These are phyloP conservation scores for Parasteatoda lunata DNA, from an alignment of 2,888 invertebrate genomes.

Conservation along the genomic window DNA sequence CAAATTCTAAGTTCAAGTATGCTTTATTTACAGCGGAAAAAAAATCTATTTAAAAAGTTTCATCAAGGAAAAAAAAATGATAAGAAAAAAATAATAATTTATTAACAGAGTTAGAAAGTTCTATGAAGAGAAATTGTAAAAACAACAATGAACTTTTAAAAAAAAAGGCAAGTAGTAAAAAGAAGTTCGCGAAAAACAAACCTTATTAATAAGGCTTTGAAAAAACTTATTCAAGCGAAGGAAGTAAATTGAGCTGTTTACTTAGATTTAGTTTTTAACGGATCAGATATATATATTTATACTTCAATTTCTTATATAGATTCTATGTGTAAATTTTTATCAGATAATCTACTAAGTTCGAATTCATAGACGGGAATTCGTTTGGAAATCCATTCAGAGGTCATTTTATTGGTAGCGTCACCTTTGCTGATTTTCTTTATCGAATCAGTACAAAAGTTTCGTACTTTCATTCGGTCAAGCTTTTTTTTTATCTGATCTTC, in stretches of 20 bases:
- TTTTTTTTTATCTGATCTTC: neutral
- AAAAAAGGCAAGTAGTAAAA: neutral
- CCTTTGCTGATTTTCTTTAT: conserved; percentile 31
- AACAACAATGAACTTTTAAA: neutral
- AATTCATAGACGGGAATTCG: conserved; percentile 26
- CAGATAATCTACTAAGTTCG: conserved; percentile 42
- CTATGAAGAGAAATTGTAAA: neutral
- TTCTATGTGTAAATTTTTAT: conserved; percentile 18
- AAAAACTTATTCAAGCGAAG: neutral
- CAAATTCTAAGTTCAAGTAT: too few relatives aligned
- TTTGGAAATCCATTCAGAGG: conserved; percentile 45
- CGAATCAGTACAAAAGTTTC: neutral
- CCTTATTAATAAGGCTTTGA: neutral
- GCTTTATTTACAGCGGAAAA: too few relatives aligned
- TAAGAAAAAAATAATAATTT: neutral
- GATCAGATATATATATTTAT: neutral
- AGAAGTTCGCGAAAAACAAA: neutral
- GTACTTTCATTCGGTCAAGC: neutral
- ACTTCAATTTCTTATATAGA: neutral
- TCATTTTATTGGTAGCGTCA: conserved; percentile 51
- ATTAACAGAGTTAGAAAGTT: neutral
- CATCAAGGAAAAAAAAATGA: neutral
- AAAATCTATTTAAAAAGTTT: neutral
- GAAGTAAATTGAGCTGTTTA: neutral
- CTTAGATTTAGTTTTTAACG: too few relatives aligned